Percentiles rank a stretch among this genome's conserved stretches.
phyloP scores from a whole-genome alignment of 2,888 invertebrate species.

The Timema cristinae region DNA sequence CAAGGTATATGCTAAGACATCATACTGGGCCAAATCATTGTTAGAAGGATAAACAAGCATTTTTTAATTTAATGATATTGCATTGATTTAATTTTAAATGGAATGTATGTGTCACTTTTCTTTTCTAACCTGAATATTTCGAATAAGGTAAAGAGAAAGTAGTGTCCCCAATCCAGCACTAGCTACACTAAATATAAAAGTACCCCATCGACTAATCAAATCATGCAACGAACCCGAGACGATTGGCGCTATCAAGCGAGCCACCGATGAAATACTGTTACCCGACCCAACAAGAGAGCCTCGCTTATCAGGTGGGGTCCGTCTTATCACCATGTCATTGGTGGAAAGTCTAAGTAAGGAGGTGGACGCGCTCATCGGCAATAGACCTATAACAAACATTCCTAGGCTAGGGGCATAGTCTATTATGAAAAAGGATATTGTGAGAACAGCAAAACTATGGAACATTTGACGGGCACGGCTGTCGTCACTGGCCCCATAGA shows the following conservation, averaged over 20 bases:
- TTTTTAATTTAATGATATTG: no score
- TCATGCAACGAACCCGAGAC: constrained; percentile 56
- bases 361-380: constrained; percentile 55
- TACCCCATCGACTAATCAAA: constrained; percentile 49
- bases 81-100: no score
- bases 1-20: no score
- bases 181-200: constrained; percentile 14
- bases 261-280: constrained; percentile 58
- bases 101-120: no score
- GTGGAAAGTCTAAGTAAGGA: constrained; percentile 55
- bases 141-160: constrained; percentile 6
- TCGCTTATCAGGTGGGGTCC: constrained; percentile 51
- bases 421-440: constrained; percentile 49
- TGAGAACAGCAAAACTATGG: constrained; percentile 53
- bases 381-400: constrained; percentile 50
- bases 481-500: constrained; percentile 27
- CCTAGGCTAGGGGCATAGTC: constrained; percentile 49
- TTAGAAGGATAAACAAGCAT: no score
- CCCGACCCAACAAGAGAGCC: constrained; percentile 62
- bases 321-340: constrained; percentile 56
- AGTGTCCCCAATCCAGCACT: constrained; percentile 15
- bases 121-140: no score
- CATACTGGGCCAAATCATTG: no score
- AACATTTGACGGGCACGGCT: constrained; percentile 41
- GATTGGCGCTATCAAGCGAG: constrained; percentile 58